Conservation (phyloP, 2,797 vertebrate genomes). For the Argya squamiceps region DNA sequence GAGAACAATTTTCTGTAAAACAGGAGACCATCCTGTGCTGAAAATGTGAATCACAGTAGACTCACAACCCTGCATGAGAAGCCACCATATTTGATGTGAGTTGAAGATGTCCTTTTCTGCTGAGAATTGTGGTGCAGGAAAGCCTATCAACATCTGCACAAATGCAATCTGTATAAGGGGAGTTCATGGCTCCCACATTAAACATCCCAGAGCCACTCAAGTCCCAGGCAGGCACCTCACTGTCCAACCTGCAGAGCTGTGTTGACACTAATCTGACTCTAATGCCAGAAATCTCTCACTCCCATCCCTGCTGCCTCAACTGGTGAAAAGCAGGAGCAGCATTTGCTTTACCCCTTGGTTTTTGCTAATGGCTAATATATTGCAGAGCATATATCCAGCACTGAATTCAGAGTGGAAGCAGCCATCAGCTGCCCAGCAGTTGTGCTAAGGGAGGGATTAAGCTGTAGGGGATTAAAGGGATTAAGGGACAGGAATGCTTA, state of each 20-base stretch:
- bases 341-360: not conserved
- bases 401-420: not conserved
- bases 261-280: accelerated
- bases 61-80: not conserved
- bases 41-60: not conserved
- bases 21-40: not conserved
- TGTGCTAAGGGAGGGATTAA: not conserved
- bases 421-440: not conserved
- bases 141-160: not conserved
- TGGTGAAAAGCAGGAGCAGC: not conserved
- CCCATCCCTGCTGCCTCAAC: not conserved
- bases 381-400: not conserved
- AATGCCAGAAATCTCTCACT: not conserved
- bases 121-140: not conserved
- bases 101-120: not conserved
- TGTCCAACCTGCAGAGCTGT: not conserved
- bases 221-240: not conserved
- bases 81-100: accelerated
- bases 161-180: accelerated
- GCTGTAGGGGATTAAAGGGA: not conserved
- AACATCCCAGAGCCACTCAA: not conserved
- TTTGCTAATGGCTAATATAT: not conserved
- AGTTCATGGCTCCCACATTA: not conserved
- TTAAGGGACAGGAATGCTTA: not conserved
- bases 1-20: not conserved